phyloP scores from a whole-genome alignment of 2,113 vertebrate species.

The Carettochelys insculpta region DNA sequence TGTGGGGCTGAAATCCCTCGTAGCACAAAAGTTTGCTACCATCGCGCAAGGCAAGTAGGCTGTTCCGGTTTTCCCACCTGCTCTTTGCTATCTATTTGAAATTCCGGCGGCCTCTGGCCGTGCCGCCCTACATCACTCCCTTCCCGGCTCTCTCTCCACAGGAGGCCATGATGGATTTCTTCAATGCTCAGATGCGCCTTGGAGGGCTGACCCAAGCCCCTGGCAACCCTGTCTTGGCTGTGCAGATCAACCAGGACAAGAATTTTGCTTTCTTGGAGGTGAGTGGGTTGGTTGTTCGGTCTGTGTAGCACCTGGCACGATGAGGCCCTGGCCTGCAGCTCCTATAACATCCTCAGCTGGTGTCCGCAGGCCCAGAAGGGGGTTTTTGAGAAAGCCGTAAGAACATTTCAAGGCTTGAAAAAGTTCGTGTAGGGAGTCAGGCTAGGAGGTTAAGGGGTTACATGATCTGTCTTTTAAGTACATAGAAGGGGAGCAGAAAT shows the following conservation, averaged over 20 bases:
- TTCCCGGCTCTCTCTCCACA: conserved; percentile 60
- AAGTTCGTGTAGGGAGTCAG: neutral
- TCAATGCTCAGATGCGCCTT: conserved; percentile 93
- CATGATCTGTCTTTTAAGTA: neutral
- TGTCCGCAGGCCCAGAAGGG: neutral
- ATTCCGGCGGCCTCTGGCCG: conserved; percentile 41
- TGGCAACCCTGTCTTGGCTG: conserved; percentile 93
- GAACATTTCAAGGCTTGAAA: neutral
- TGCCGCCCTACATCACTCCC: neutral
- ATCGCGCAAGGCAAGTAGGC: conserved; percentile 76
- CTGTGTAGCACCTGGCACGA: neutral
- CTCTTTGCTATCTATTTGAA: conserved; percentile 69
- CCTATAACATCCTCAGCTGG: neutral
- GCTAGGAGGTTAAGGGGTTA: neutral
- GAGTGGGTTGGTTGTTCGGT: neutral
- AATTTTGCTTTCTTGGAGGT: conserved; percentile 96
- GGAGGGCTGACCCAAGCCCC: conserved; percentile 91
- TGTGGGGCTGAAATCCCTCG: conserved; percentile 76
- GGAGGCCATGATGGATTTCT: conserved; percentile 97
- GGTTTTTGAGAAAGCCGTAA: neutral
- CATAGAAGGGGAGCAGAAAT: neutral
- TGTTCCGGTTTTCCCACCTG: conserved; percentile 74
- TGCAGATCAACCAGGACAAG: conserved; percentile 96
- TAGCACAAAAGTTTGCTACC: conserved; percentile 78
- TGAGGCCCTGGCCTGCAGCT: neutral